Base-by-base conservation (phyloP, 2,113 vertebrate species). In the Okapia johnstoni region DNA sequence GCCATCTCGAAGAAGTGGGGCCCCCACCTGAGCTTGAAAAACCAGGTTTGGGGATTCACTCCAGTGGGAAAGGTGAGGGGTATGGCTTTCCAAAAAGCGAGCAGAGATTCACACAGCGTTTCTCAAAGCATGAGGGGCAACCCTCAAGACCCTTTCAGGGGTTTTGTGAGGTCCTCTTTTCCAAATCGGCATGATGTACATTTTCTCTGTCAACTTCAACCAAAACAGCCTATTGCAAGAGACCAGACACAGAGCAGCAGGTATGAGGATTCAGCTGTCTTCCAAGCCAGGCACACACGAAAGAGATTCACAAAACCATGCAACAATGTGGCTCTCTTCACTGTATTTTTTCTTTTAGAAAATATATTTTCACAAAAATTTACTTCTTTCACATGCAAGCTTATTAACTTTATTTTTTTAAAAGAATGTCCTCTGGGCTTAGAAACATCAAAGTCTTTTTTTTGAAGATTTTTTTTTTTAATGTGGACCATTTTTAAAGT, bases 301-400 rank as follows among this genome's bases (percentile, higher is more conserved):
- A 28, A 94, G 48, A 61, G 25, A 54, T 40, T 30, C 21, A 2
- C 46, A n/a, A 17, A 33, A 33, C 36, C 3, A 3, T 16, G 50
- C 54, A 63, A 21, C 19, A 36, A 8, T 1, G n/a, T 25, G 46
- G 21, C 48, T 58, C 77, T 58, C 61, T 43, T 92, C 46, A 90
- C 15, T 5, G 8, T 79, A 36, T 46, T 30, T 80, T 91, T 95
- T 40, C 85, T 66, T 79, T 92, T 54, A n/a, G 40, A 92, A 93
- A 96, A 83, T 40, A 81, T 87, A 92, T 57, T 94, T 87, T 63
- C 28, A 15, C 77, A 81, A 90, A 88, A 57, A 43, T 36, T 95
- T 76, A 46, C 28, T 14, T 95, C 30, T 79, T 73, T 81, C 60
- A 70, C 23, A 77, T 26, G 50, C 17, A 33, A 85, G 30, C 10